Evolutionary conservation across 2,113 vertebrate species (phyloP).

Genomic region (Caretta caretta): DNA sequence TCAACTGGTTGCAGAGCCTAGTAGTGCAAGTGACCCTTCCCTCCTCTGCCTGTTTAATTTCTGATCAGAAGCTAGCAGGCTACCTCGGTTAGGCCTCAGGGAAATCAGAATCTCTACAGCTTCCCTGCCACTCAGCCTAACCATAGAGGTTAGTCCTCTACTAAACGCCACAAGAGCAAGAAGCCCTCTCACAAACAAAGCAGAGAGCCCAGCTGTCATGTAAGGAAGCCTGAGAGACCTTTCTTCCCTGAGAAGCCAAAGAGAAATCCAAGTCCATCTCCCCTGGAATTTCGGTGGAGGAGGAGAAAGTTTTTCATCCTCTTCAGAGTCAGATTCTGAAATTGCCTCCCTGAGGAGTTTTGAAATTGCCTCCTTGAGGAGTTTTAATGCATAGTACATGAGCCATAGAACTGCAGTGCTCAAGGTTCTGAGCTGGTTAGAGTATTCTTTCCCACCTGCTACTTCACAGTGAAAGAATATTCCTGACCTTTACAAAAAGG

Average conservation of each 20-base stretch:
- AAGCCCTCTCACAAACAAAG: not conserved
- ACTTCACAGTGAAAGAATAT: conserved; percentile 44
- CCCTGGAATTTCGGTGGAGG: not conserved
- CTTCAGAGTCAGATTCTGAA: not conserved
- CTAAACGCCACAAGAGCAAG: not conserved
- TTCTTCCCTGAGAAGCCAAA: not conserved
- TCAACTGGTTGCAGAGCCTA: not conserved
- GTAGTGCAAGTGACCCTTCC: not conserved
- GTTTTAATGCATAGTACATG: not conserved
- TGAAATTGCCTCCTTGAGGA: not conserved
- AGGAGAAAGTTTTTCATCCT: not conserved
- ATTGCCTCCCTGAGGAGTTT: not conserved
- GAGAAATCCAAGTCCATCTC: not conserved
- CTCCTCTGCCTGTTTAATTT: not conserved
- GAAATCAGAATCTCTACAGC: not conserved
- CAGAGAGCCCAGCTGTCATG: not conserved
- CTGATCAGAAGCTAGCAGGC: not conserved
- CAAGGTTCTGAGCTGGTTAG: not conserved
- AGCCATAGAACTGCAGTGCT: not conserved
- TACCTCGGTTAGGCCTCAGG: not conserved
- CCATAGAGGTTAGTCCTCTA: not conserved
- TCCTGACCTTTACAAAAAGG: not conserved
- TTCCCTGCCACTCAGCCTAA: not conserved
- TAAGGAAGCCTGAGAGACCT: not conserved
- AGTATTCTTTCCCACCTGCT: conserved; percentile 18